Percentiles rank a stretch among this genome's conserved stretches.
Evolutionary conservation across 2,797 vertebrate genomes (phyloP).

Genomic region (Hypotaenidia philippensis): DNA sequence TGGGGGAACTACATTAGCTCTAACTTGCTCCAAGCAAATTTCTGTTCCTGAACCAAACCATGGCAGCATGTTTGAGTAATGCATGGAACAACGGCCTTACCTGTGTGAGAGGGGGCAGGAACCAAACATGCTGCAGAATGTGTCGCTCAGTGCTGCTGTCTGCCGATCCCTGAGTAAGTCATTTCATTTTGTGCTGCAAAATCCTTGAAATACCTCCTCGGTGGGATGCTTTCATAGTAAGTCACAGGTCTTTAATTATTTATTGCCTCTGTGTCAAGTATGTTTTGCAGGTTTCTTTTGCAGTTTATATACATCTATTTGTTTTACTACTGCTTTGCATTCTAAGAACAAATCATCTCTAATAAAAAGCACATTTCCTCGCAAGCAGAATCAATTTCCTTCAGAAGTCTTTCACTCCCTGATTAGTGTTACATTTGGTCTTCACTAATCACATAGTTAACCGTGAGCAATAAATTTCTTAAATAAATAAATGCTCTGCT

Average conservation of each 20-base stretch:
- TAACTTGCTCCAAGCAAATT: background rate
- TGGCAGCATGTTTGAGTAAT: background rate
- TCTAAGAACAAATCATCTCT: constrained; percentile 50
- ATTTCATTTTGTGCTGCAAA: background rate
- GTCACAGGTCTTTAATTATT: constrained; percentile 34
- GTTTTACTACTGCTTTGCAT: constrained; percentile 44
- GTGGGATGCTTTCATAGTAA: background rate
- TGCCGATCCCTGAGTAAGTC: background rate
- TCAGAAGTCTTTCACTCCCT: constrained; percentile 37
- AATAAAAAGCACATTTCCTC: constrained; percentile 70
- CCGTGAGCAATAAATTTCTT: constrained; percentile 51
- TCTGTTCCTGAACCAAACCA: background rate
- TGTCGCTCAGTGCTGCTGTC: background rate
- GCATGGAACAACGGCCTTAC: background rate
- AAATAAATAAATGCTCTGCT: constrained; percentile 60
- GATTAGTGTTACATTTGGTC: constrained; percentile 51
- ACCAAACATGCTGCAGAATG: background rate
- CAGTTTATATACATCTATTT: constrained; percentile 32
- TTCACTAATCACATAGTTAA: constrained; percentile 64
- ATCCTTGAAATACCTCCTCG: background rate
- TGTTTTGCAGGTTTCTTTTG: constrained; percentile 2
- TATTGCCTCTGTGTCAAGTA: background rate
- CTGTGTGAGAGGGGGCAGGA: background rate
- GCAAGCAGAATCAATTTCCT: constrained; percentile 43
- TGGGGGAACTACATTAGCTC: background rate